phyloP scores from a whole-genome alignment of 2,797 vertebrate genomes.

The Oceanodroma leucorhoa region DNA sequence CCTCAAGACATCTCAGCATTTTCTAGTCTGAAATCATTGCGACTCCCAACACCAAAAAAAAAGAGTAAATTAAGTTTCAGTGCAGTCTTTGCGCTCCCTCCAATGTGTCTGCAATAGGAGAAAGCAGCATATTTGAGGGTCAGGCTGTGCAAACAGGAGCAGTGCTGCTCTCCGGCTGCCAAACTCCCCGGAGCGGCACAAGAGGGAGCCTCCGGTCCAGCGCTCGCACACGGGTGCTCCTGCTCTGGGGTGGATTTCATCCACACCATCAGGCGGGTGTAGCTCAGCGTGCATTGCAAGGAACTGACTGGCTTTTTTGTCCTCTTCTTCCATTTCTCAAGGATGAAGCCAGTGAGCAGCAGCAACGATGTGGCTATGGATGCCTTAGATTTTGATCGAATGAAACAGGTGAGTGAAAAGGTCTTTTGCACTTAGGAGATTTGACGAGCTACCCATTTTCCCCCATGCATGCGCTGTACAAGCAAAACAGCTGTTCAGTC shows the following conservation, averaged over 20 bases:
- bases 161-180: not conserved
- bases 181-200: not conserved
- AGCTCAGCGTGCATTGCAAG: not conserved
- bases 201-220: not conserved
- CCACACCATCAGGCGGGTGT: not conserved
- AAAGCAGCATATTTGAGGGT: not conserved
- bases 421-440: not conserved
- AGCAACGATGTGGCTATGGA: slow-evolving; percentile 88
- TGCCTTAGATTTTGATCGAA: slow-evolving; percentile 94
- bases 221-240: rapidly evolving
- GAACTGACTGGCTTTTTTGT: not conserved
- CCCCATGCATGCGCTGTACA: slow-evolving; percentile 62
- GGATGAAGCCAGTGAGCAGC: slow-evolving; percentile 92
- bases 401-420: slow-evolving; percentile 90
- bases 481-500: slow-evolving; percentile 39
- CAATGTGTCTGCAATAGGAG: not conserved
- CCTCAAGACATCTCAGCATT: not conserved
- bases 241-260: not conserved
- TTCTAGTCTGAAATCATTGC: not conserved
- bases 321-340: slow-evolving; percentile 55
- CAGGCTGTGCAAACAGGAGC: not conserved
- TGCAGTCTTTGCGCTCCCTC: not conserved
- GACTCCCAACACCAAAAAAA: not conserved
- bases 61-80: not conserved
- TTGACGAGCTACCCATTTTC: slow-evolving; percentile 59